A percentile compares a stretch with the other conserved stretches of the same genome.
phyloP scores from a whole-genome alignment of 2,113 vertebrate genomes.

The Leptocoma aspasia region DNA sequence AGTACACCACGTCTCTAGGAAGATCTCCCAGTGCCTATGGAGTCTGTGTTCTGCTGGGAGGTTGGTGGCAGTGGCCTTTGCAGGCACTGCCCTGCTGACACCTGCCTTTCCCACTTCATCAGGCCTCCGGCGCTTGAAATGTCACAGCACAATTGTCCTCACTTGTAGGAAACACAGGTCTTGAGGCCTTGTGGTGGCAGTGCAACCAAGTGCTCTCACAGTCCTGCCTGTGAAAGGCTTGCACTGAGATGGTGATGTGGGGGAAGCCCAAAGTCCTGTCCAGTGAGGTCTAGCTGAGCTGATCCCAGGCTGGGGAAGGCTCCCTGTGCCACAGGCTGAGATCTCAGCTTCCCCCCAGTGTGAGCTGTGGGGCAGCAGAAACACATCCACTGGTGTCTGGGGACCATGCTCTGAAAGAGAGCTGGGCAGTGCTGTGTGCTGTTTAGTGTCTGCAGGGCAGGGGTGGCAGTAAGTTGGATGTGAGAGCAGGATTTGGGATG shows the following conservation, averaged over 20 bases:
- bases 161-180: neutral
- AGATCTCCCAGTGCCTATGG: neutral
- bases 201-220: neutral
- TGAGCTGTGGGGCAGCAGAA: neutral
- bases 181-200: neutral
- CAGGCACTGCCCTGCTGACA: neutral
- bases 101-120: neutral
- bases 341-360: neutral
- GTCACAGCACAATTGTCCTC: neutral
- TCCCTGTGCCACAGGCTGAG: neutral
- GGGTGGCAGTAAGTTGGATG: neutral
- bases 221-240: neutral
- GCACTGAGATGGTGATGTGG: neutral
- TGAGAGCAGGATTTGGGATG: neutral
- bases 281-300: rapidly evolving
- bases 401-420: neutral
- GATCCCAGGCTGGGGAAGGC: neutral
- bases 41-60: neutral
- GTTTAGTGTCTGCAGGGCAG: neutral
- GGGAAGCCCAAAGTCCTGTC: neutral
- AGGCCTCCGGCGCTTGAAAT: rapidly evolving
- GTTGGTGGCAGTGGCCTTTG: neutral
- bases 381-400: neutral
- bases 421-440: neutral
- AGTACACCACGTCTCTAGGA: neutral